Evolutionary conservation across 37 sponge, comb jelly and placozoan genomes (phyloP).

Genomic region (Mnemiopsis leidyi): DNA sequence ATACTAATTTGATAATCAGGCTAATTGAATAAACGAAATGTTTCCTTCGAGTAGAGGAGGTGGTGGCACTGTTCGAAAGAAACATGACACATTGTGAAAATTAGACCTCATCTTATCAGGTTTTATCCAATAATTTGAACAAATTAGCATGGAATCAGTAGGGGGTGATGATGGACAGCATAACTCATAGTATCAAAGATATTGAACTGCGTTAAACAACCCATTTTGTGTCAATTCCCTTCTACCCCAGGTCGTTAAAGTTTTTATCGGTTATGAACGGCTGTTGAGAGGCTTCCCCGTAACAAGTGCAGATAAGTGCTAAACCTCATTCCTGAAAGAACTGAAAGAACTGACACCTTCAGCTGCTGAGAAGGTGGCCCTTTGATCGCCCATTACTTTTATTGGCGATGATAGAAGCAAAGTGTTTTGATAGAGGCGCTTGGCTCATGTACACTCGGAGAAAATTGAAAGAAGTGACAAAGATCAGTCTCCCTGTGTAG

Average conservation of each 20-base stretch:
- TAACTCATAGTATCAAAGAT: not conserved
- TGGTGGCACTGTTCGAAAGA: slow-evolving; percentile 1
- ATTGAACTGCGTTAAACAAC: not conserved
- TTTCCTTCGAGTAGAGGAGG: not conserved
- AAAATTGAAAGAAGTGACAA: not conserved
- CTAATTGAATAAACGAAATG: not conserved
- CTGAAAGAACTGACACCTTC: not conserved
- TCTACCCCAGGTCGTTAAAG: not conserved
- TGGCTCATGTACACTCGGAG: not conserved
- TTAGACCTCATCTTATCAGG: slow-evolving; percentile 51
- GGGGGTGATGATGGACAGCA: slow-evolving; percentile 36
- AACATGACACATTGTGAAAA: slow-evolving; percentile 55
- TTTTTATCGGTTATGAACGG: not conserved
- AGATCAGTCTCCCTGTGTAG: not conserved
- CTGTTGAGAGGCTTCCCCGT: not conserved
- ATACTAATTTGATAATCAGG: not conserved
- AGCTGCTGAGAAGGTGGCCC: not conserved
- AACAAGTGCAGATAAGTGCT: not conserved
- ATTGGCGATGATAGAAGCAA: not conserved
- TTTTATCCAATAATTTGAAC: slow-evolving; percentile 33
- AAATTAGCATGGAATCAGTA: not conserved
- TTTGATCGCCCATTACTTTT: not conserved
- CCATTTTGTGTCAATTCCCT: not conserved
- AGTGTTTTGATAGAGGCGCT: not conserved
- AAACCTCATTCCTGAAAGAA: not conserved